Evolutionary conservation across 2,113 vertebrate genomes (phyloP).

Genomic region (Pollimyrus isidori): DNA sequence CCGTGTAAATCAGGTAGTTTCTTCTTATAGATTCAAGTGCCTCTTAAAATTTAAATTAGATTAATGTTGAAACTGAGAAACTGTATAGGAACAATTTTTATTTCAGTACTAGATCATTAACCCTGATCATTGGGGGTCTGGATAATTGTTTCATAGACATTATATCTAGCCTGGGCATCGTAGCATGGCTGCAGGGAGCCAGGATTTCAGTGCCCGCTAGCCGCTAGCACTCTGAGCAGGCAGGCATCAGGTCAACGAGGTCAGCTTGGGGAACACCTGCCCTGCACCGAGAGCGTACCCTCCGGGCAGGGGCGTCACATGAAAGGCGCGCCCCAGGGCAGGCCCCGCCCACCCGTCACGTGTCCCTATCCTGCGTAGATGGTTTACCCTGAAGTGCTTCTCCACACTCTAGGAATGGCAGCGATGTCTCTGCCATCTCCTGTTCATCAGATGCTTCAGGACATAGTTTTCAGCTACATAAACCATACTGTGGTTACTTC

Average conservation of each 20-base stretch:
- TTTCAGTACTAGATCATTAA: background rate
- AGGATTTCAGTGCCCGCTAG: background rate
- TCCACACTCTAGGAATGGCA: background rate
- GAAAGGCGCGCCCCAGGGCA: conserved; percentile 22
- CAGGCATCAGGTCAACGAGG: background rate
- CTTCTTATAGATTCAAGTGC: background rate
- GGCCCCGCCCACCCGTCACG: conserved; percentile 46
- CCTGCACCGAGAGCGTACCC: conserved; percentile 22
- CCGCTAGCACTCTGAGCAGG: background rate
- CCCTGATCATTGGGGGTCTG: background rate
- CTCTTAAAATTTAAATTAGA: background rate
- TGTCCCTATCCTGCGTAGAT: background rate
- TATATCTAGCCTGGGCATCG: background rate
- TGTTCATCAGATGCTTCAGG: background rate
- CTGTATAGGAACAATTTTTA: too few species aligned
- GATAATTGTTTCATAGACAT: background rate
- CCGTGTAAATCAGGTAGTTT: background rate
- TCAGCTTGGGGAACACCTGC: conserved; percentile 22
- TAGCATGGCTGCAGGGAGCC: background rate
- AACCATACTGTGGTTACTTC: background rate
- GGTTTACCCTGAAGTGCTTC: background rate
- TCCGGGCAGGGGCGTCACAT: conserved; percentile 34
- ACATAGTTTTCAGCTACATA: background rate
- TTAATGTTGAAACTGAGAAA: background rate
- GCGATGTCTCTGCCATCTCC: background rate